Conservation (phyloP, 64 coral and sea anemone species). For the Pocillopora verrucosa region DNA sequence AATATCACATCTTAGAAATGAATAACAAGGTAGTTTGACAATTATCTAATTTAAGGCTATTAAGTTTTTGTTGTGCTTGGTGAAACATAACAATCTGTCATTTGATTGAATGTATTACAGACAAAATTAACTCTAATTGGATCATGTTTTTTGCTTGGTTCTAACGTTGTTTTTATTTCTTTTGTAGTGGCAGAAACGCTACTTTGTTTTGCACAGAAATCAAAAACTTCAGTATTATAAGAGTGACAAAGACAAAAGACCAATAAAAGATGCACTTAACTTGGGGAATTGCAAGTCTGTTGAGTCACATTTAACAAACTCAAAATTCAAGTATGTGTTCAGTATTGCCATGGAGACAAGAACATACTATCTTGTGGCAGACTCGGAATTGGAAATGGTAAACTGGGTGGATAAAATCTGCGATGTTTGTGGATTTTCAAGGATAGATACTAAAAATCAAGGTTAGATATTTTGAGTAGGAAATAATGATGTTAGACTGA, state of each 20-base stretch:
- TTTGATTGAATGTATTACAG: not conserved
- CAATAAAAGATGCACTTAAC: constrained; percentile 81
- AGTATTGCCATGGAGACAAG: constrained; percentile 70
- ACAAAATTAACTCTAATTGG: not conserved
- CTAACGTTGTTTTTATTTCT: not conserved
- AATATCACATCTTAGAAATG: no score
- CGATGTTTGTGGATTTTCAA: constrained; percentile 80
- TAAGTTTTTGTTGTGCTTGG: no score
- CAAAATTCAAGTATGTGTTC: constrained; percentile 84
- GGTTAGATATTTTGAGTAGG: no score
- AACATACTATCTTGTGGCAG: constrained; percentile 91
- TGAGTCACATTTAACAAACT: constrained; percentile 75
- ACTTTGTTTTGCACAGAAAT: constrained; percentile 80
- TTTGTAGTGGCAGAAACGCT: constrained; percentile 93
- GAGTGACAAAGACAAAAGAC: constrained; percentile 72
- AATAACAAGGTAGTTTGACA: no score
- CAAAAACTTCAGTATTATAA: constrained; percentile 75
- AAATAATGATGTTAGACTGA: no score
- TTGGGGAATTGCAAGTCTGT: constrained; percentile 54
- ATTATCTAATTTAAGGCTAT: no score
- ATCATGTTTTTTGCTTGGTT: not conserved
- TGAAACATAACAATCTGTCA: not conserved
- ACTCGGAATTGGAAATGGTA: constrained; percentile 70
- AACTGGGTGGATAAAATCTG: constrained; percentile 86
- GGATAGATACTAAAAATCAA: constrained; percentile 24